A percentile compares a stretch with the other conserved stretches of the same genome.
Conservation (phyloP, 2,888 invertebrate genomes). For the Noctua janthina region DNA sequence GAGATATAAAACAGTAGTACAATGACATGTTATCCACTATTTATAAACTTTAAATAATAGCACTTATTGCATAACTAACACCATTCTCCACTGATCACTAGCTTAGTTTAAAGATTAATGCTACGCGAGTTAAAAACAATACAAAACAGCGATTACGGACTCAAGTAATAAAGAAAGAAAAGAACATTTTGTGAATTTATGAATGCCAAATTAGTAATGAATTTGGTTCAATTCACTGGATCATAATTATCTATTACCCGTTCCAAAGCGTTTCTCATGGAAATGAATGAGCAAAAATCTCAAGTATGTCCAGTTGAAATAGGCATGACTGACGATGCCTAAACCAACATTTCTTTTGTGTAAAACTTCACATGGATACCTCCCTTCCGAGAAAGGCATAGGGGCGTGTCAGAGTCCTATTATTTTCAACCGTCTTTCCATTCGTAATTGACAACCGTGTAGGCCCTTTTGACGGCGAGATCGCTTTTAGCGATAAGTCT, state of each 20-base stretch:
- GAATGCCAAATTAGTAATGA: too few species aligned
- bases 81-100: too few species aligned
- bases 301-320: neutral
- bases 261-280: neutral
- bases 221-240: neutral
- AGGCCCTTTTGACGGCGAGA: neutral
- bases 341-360: conserved; percentile 11
- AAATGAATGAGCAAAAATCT: neutral
- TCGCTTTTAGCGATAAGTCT: conserved; percentile 18
- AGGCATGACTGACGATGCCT: too few species aligned
- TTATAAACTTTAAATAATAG: too few species aligned
- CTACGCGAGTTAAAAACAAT: too few species aligned
- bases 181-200: too few species aligned
- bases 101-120: too few species aligned
- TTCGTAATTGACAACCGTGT: conserved; percentile 34
- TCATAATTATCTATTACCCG: neutral
- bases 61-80: too few species aligned
- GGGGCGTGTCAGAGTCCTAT: conserved; percentile 12
- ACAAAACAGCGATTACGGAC: too few species aligned
- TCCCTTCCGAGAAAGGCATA: neutral
- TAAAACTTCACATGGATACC: neutral
- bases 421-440: neutral
- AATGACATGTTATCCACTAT: too few species aligned
- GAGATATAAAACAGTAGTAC: too few species aligned
- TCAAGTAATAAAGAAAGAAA: too few species aligned